These are phyloP conservation scores for Drosophila virilis DNA, from an alignment of 1,140 invertebrate species.

Conservation along the genomic window DNA sequence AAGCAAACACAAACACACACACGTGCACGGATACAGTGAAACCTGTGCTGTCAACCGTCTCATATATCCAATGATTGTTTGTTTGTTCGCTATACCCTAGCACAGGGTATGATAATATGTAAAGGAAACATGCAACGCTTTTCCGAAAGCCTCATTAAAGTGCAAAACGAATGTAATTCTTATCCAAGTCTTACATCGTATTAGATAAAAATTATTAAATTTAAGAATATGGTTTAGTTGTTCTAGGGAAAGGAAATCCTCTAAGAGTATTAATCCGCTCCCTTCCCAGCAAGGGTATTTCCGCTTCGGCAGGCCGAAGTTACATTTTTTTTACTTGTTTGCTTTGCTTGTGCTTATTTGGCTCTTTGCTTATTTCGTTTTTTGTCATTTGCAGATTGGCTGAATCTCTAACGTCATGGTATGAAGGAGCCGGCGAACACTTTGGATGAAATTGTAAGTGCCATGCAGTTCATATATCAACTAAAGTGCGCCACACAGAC, in stretches of 20 bases:
- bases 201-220: no score
- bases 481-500: constrained; percentile 15
- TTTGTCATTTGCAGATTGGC: constrained; percentile 71
- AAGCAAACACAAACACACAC: constrained; percentile 37
- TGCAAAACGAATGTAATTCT: neutral
- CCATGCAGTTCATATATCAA: constrained; percentile 47
- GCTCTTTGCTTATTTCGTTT: constrained; percentile 14
- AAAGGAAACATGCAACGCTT: neutral
- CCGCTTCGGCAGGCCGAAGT: neutral
- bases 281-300: neutral
- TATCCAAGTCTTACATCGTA: no score
- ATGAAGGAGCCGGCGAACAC: constrained; percentile 84
- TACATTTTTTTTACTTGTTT: constrained; percentile 3
- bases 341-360: constrained; percentile 32
- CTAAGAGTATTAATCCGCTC: no score
- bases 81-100: constrained; percentile 43
- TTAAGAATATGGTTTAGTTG: no score
- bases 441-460: constrained; percentile 84
- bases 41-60: constrained; percentile 20
- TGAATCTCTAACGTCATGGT: constrained; percentile 81
- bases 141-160: neutral
- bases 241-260: no score
- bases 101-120: neutral
- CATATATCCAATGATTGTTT: constrained; percentile 78
- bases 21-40: constrained; percentile 11